These are phyloP conservation scores for Neotragus moschatus DNA, from an alignment of 2,113 vertebrate species.

Conservation along the genomic window DNA sequence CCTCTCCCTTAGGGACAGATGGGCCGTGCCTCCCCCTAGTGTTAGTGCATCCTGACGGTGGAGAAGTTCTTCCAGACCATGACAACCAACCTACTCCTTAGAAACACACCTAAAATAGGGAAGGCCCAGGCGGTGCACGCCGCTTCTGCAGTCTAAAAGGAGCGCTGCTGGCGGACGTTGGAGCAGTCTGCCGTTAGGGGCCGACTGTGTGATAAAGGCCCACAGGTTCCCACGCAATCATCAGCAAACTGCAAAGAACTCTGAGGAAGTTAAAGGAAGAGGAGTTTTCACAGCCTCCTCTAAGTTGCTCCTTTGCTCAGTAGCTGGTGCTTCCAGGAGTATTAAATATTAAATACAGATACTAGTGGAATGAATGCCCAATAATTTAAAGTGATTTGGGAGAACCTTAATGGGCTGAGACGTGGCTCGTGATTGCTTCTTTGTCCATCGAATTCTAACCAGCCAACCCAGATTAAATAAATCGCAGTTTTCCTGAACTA, in stretches of 20 bases:
- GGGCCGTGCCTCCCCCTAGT: conserved; percentile 39
- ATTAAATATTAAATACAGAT: not conserved
- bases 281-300: not conserved
- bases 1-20: conserved; percentile 51
- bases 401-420: not conserved
- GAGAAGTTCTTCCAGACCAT: conserved; percentile 43
- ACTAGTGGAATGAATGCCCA: not conserved
- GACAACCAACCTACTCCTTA: conserved; percentile 71
- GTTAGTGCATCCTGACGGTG: conserved; percentile 1
- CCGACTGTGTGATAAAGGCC: not conserved
- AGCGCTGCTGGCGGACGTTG: not conserved
- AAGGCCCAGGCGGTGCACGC: not conserved
- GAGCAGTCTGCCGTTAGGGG: not conserved
- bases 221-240: not conserved
- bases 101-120: conserved; percentile 68
- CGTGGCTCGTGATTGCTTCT: not conserved
- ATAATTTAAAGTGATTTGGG: not conserved
- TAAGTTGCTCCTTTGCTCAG: not conserved
- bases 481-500: not conserved
- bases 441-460: not conserved
- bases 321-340: not conserved
- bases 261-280: not conserved
- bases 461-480: not conserved
- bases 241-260: not conserved
- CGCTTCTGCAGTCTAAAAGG: not conserved